Evolutionary conservation across 2,113 vertebrate genomes (phyloP).

Genomic region (Anas platyrhynchos): DNA sequence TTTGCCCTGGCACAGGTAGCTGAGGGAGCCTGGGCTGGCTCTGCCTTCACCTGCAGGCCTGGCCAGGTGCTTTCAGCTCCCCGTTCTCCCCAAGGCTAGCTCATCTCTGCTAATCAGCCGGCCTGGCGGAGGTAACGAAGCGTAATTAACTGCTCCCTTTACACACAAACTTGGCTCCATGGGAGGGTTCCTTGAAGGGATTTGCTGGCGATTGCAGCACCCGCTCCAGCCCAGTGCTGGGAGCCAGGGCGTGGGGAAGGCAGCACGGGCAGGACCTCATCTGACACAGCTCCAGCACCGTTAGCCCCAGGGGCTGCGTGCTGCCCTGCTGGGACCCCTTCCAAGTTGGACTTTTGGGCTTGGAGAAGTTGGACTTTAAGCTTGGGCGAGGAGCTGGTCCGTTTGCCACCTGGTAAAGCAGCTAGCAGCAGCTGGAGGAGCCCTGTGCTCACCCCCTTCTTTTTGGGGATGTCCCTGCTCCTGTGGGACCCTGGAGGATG

Average conservation of each 20-base stretch:
- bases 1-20: neutral
- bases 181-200: neutral
- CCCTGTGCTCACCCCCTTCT: neutral
- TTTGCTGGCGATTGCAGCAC: neutral
- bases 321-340: fast-evolving
- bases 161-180: neutral
- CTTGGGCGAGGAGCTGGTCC: neutral
- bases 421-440: neutral
- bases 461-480: fast-evolving
- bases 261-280: fast-evolving
- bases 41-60: neutral
- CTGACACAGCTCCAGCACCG: neutral
- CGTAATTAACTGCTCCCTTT: neutral
- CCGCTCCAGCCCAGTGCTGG: fast-evolving
- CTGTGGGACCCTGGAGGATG: fast-evolving
- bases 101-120: neutral
- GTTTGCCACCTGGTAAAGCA: neutral
- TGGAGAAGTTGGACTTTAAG: neutral
- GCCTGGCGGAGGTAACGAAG: neutral
- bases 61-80: no score
- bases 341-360: neutral
- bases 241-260: neutral
- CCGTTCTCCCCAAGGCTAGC: neutral
- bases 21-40: neutral
- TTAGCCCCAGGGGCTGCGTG: neutral